Base-by-base conservation (phyloP, 2,113 vertebrate genomes). In the Lagopus muta region DNA sequence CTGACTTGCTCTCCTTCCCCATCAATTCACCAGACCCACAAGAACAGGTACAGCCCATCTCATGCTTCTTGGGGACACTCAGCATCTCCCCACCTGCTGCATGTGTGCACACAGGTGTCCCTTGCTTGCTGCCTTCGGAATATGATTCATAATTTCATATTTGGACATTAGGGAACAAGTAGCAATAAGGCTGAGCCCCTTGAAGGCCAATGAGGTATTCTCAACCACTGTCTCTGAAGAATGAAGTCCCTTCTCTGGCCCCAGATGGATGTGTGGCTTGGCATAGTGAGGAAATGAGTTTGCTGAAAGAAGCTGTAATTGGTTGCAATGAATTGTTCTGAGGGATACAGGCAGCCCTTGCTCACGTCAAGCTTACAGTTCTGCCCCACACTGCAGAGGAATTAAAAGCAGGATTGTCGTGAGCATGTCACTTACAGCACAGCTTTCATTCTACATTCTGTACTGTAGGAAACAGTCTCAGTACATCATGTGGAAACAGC, bases 71-170 rank as follows among this genome's bases (percentile, higher is more conserved):
- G 7, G 60, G 52, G 60, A 27, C n/a, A 32, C 8, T 0, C 1
- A 76, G 15, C 1, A 43, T 8, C 62, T 82, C 70, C 32, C 38
- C 34, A 60, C 16, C 21, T 78, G 32, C 62, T 81, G 32, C 32
- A 3, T 1, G 1, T 24, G 8, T 48, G 32, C 25, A 20, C 54
- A 27, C 5, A 19, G 0, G 0, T 0, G 2, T 38, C 6, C 57
- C 78, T 57, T 89, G 66, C 50, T 65, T 67, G 16, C 48, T 20
- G 2, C 27, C 48, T 76, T 38, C 0, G 6, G 48, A 79, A 80
- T 40, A 67, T 30, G 14, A 19, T 61, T 34, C 69, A 50, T 24
- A 17, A 15, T n/a, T 54, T 34, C 66, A 17, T 36, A 15, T 52
- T 55, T 54, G 43, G 16, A 30, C 5, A 8, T 45, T 34, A 32